Evolutionary conservation across 1,140 invertebrate genomes (phyloP).

Genomic region (Aphis gossypii): DNA sequence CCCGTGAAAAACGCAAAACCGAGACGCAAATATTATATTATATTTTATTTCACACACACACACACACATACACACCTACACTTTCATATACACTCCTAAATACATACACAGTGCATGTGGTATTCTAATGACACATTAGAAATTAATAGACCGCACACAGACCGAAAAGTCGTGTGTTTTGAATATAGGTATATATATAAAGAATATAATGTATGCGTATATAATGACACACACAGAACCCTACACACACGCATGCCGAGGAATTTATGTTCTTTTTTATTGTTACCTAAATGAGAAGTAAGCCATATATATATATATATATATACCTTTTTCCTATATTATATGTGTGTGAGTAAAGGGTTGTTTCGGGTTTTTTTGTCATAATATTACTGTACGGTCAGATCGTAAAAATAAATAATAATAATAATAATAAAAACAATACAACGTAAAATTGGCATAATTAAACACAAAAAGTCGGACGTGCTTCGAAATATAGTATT

Average conservation of each 20-base stretch:
- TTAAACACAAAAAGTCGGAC: background rate
- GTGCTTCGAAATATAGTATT: background rate
- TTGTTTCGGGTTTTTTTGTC: background rate
- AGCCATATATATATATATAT: background rate
- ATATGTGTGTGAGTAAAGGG: background rate
- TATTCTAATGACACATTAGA: background rate
- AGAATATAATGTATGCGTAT: no score
- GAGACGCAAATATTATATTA: background rate
- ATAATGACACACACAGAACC: background rate
- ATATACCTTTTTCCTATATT: background rate
- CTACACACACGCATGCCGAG: background rate
- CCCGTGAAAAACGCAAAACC: background rate
- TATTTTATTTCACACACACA: background rate
- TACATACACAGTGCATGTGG: background rate
- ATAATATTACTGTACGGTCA: background rate
- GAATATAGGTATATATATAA: background rate
- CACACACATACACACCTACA: no score
- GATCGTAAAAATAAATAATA: constrained; percentile 12
- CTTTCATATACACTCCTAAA: no score
- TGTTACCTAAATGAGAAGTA: background rate
- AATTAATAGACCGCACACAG: background rate
- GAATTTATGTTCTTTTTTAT: background rate
- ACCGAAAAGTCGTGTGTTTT: background rate
- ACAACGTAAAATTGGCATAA: background rate
- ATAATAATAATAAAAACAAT: background rate